phyloP scores from a whole-genome alignment of 1,140 invertebrate species.

The Pectinophora gossypiella region DNA sequence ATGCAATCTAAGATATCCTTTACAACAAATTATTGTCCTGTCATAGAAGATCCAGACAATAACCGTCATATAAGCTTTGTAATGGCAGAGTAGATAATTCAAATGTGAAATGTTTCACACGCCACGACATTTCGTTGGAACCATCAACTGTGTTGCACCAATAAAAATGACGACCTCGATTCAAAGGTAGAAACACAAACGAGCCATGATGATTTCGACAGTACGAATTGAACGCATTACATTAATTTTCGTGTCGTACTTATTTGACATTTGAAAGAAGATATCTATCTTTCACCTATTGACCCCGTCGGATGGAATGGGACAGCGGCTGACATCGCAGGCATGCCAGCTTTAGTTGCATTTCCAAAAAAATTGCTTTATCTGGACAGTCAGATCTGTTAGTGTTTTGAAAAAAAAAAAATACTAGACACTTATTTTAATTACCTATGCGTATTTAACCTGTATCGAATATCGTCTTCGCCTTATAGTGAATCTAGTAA shows the following conservation, averaged over 20 bases:
- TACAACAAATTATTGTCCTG: too few relatives aligned
- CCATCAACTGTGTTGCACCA: slow-evolving; percentile 17
- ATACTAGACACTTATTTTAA: too few relatives aligned
- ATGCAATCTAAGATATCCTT: too few relatives aligned
- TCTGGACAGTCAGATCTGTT: too few relatives aligned
- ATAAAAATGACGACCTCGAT: slow-evolving; percentile 32
- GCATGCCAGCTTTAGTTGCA: too few relatives aligned
- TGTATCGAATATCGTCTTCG: too few relatives aligned
- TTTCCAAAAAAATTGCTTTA: too few relatives aligned
- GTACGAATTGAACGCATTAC: slow-evolving; percentile 27
- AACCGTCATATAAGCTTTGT: not conserved
- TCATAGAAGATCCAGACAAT: too few relatives aligned
- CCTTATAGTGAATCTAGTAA: too few relatives aligned
- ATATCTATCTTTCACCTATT: slow-evolving; percentile 33
- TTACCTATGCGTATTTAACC: too few relatives aligned
- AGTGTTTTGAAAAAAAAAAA: too few relatives aligned
- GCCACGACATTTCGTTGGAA: slow-evolving; percentile 14
- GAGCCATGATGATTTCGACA: slow-evolving; percentile 27
- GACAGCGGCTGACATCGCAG: not conserved
- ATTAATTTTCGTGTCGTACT: slow-evolving; percentile 28
- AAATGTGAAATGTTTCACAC: slow-evolving; percentile 25
- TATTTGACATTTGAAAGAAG: slow-evolving; percentile 34
- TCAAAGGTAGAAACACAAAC: slow-evolving; percentile 15
- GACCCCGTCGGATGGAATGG: slow-evolving; percentile 19
- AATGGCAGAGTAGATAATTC: slow-evolving; percentile 5